A percentile compares a stretch with the other conserved stretches of the same genome.
phyloP scores from a whole-genome alignment of 2,888 invertebrate species.

The Heliconius erato region DNA sequence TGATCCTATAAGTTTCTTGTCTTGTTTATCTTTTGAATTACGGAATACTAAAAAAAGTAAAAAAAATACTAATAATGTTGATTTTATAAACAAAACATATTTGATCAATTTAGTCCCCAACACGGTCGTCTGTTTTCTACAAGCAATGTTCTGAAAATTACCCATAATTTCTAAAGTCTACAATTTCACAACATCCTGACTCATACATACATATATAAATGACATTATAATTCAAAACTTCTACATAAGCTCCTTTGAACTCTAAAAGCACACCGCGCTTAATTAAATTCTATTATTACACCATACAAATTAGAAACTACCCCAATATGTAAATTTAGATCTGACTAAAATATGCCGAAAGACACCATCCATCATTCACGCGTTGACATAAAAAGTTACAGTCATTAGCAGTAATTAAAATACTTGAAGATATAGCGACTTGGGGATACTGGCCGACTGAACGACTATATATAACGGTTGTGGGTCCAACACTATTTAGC shows the following conservation, averaged over 20 bases:
- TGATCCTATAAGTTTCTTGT: too few species aligned
- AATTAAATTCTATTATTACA: conserved; percentile 23
- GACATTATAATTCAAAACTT: neutral
- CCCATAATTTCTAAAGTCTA: too few species aligned
- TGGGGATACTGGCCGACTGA: neutral
- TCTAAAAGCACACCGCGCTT: neutral
- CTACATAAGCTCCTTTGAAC: neutral
- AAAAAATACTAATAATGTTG: too few species aligned
- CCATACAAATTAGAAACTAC: conserved; percentile 5
- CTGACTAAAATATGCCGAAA: conserved; percentile 50
- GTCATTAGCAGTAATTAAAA: conserved; percentile 70
- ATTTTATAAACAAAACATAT: too few species aligned
- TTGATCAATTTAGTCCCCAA: too few species aligned
- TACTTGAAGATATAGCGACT: conserved; percentile 46
- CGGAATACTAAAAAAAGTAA: too few species aligned
- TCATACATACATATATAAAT: neutral
- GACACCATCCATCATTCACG: conserved; percentile 62
- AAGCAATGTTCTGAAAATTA: too few species aligned
- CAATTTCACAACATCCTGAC: neutral
- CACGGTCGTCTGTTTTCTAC: too few species aligned
- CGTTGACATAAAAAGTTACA: conserved; percentile 58
- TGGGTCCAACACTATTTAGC: neutral
- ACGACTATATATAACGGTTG: neutral
- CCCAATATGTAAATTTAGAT: conserved; percentile 14
- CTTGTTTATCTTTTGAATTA: too few species aligned